phyloP scores from a whole-genome alignment of 2,888 invertebrate species.

The Folsomia candida region DNA sequence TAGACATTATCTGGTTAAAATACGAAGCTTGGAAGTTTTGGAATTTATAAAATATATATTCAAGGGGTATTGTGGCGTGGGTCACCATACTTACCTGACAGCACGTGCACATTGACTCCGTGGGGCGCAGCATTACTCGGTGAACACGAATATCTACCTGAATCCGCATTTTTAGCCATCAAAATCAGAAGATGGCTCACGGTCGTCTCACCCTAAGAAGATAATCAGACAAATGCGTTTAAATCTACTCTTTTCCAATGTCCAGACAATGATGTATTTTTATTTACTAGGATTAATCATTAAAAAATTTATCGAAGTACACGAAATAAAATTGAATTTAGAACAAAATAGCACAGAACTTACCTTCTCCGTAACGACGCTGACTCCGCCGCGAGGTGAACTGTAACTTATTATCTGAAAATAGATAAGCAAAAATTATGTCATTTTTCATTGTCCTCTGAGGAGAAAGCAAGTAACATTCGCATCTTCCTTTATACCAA shows the following conservation, averaged over 20 bases:
- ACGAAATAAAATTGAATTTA: no score
- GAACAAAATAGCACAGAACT: no score
- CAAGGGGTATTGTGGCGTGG: no score
- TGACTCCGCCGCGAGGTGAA: conserved; percentile 84
- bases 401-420: conserved; percentile 90
- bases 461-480: no score
- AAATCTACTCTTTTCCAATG: no score
- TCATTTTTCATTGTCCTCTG: not conserved
- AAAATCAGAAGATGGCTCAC: conserved; percentile 86
- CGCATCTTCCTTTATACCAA: not conserved
- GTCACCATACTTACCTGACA: conserved; percentile 85
- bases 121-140: conserved; percentile 89
- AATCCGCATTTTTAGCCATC: conserved; percentile 80
- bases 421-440: not conserved
- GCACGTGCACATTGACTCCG: conserved; percentile 86
- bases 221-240: no score
- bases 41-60: no score
- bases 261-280: no score
- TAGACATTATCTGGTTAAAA: no score
- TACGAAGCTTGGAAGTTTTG: no score
- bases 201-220: conserved; percentile 80
- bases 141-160: conserved; percentile 85
- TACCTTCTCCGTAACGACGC: conserved; percentile 82
- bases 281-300: no score
- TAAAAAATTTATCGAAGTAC: no score